Evolutionary conservation across 1,140 invertebrate genomes (phyloP).

Genomic region (Hypothenemus hampei): DNA sequence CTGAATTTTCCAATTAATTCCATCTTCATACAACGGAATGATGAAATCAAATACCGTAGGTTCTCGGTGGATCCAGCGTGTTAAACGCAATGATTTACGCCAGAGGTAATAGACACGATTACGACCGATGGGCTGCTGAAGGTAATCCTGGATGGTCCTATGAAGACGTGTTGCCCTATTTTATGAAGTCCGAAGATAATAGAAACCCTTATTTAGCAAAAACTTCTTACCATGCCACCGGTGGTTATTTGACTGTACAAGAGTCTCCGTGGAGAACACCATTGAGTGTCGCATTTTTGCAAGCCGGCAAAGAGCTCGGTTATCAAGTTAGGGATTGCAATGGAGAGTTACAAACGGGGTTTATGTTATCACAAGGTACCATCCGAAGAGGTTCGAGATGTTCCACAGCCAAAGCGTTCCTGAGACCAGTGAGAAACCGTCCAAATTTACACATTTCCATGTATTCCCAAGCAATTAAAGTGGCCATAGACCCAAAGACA

Average conservation of each 20-base stretch:
- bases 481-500: conserved; percentile 60
- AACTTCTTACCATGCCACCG: conserved; percentile 68
- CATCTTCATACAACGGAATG: neutral
- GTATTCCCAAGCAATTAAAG: conserved; percentile 67
- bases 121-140: conserved; percentile 81
- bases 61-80: conserved; percentile 89
- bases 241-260: conserved; percentile 79
- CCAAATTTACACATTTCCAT: conserved; percentile 79
- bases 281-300: conserved; percentile 71
- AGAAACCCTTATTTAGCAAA: conserved; percentile 71
- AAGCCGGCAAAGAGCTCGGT: conserved; percentile 74
- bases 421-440: conserved; percentile 72
- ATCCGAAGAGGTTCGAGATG: conserved; percentile 81
- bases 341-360: conserved; percentile 75
- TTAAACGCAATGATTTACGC: conserved; percentile 96
- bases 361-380: conserved; percentile 80
- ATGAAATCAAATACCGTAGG: conserved; percentile 29
- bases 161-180: conserved; percentile 80
- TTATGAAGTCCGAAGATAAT: conserved; percentile 84
- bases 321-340: conserved; percentile 75
- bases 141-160: conserved; percentile 92
- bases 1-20: conserved; percentile 1
- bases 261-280: conserved; percentile 77
- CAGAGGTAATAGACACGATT: conserved; percentile 85
- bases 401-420: conserved; percentile 83